A percentile compares a stretch with the other conserved stretches of the same genome.
These are phyloP conservation scores for Drosophila diplacantha DNA, from an alignment of 2,888 invertebrate species.

Conservation along the genomic window DNA sequence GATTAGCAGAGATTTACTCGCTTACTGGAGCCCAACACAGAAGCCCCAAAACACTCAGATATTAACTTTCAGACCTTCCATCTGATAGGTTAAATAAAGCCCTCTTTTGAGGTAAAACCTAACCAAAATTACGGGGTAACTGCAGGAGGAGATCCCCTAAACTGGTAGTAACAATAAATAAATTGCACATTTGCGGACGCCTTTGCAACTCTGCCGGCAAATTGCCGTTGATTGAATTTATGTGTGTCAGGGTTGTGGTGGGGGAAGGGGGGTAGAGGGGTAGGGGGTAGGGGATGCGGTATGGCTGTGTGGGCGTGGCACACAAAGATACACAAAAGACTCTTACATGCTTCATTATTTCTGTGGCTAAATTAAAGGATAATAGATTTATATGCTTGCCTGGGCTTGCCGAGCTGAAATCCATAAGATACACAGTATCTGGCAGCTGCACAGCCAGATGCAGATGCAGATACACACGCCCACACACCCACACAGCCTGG, in stretches of 20 bases:
- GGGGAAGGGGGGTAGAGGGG: too few relatives aligned
- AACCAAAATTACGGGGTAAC: conserved; percentile 13
- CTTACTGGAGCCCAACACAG: neutral
- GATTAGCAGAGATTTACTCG: neutral
- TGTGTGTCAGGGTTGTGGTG: conserved; percentile 38
- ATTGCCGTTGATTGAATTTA: conserved; percentile 67
- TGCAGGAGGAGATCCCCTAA: conserved; percentile 3
- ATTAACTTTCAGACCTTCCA: too few relatives aligned
- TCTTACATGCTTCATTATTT: conserved; percentile 65
- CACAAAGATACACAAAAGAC: conserved; percentile 42
- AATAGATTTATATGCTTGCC: conserved; percentile 65
- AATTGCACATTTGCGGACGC: conserved; percentile 59
- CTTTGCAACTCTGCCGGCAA: conserved; percentile 60
- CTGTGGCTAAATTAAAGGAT: conserved; percentile 66
- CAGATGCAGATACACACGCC: conserved; percentile 11
- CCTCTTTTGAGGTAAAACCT: neutral
- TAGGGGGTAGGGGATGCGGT: neutral
- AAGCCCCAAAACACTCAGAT: neutral
- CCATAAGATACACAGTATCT: conserved; percentile 31
- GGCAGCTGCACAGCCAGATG: conserved; percentile 19
- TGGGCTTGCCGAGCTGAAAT: conserved; percentile 28
- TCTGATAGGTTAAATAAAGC: neutral
- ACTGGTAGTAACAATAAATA: conserved; percentile 51
- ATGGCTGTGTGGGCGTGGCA: conserved; percentile 5
- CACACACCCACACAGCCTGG: conserved; percentile 4